Conservation (phyloP, 2,888 invertebrate species). For the Chalcis sispes region DNA sequence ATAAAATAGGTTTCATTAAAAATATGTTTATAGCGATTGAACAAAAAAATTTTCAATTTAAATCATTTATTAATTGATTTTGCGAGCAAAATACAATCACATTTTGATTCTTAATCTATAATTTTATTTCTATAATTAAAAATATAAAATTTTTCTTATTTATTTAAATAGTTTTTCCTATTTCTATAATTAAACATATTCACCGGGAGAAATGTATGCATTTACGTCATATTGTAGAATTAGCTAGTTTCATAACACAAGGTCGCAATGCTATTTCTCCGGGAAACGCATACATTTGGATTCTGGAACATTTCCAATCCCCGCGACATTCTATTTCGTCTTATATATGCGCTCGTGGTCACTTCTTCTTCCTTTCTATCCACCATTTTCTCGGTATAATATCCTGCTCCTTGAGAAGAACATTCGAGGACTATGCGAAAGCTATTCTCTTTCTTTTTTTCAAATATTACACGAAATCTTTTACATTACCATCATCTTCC, state of each 20-base stretch:
- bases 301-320: conserved; percentile 40
- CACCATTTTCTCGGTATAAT: conserved; percentile 63
- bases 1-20: no score
- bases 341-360: conserved; percentile 43
- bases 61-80: no score
- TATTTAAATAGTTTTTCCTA: no score
- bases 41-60: no score
- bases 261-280: conserved; percentile 22
- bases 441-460: conserved; percentile 34
- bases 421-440: conserved; percentile 57
- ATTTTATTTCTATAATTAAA: no score
- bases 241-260: conserved; percentile 15
- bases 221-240: no score
- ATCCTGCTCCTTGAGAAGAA: conserved; percentile 63
- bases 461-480: conserved; percentile 59
- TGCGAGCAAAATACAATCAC: no score
- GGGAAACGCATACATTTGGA: conserved; percentile 20
- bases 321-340: conserved; percentile 8
- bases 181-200: no score
- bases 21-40: no score
- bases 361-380: conserved; percentile 59
- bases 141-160: no score
- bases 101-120: no score
- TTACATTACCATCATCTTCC: conserved; percentile 9
- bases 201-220: no score